These are phyloP conservation scores for Halcyon smyrnensis DNA, from an alignment of 2,797 vertebrate species.

Conservation along the genomic window DNA sequence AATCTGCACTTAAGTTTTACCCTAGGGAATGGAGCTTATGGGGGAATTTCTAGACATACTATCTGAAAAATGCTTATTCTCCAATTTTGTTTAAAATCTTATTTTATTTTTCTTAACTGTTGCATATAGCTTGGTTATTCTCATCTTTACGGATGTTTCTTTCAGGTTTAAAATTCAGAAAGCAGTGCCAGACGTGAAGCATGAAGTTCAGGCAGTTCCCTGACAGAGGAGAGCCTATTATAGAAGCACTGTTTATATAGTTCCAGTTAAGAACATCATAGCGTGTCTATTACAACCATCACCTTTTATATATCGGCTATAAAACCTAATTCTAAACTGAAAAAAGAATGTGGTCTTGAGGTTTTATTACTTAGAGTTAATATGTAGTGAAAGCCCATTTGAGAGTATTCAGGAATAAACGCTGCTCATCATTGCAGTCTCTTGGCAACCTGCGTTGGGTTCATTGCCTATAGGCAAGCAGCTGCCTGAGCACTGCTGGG, in stretches of 20 bases:
- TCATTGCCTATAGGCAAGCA: constrained; percentile 2
- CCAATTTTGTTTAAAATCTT: not conserved
- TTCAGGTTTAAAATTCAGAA: not conserved
- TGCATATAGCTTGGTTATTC: not conserved
- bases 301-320: not conserved
- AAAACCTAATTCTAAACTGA: constrained; percentile 24
- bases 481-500: constrained; percentile 2
- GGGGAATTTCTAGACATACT: not conserved
- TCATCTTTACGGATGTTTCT: not conserved
- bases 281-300: not conserved
- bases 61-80: not conserved
- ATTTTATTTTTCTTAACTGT: not conserved
- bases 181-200: not conserved
- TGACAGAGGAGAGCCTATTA: not conserved
- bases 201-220: constrained; percentile 10
- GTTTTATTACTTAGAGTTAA: constrained; percentile 31
- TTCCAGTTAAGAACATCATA: not conserved
- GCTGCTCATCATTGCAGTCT: constrained; percentile 30
- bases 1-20: constrained; percentile 9
- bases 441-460: constrained; percentile 19
- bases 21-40: not conserved
- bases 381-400: constrained; percentile 2
- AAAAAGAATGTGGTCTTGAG: not conserved
- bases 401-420: constrained; percentile 29
- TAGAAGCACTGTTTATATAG: constrained; percentile 30